phyloP scores from a whole-genome alignment of 2,113 vertebrate genomes.

The Oophaga pumilio region DNA sequence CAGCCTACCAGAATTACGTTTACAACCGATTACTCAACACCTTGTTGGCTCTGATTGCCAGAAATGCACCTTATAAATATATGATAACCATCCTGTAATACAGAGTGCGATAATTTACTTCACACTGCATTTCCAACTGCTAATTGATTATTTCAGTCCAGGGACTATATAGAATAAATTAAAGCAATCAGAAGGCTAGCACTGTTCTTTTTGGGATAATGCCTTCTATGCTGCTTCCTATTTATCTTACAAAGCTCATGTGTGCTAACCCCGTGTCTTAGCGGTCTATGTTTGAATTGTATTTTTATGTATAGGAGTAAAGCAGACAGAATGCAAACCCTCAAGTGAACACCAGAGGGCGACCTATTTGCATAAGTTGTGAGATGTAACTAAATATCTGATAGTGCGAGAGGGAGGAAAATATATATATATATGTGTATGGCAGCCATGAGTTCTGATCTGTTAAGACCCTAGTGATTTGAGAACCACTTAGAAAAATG shows the following conservation, averaged over 20 bases:
- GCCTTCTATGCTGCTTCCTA: slow-evolving; percentile 61
- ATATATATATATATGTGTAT: too few species aligned
- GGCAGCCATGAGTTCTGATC: slow-evolving; percentile 4
- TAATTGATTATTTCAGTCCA: slow-evolving; percentile 74
- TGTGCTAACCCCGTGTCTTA: slow-evolving; percentile 32
- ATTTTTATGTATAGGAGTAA: not conserved
- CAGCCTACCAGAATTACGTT: slow-evolving; percentile 64
- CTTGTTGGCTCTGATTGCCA: slow-evolving; percentile 73
- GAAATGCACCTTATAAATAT: slow-evolving; percentile 75
- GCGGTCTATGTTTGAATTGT: slow-evolving; percentile 33
- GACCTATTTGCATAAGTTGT: slow-evolving; percentile 63
- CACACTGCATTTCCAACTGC: slow-evolving; percentile 74
- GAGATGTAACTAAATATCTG: not conserved
- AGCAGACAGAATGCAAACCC: slow-evolving; percentile 56
- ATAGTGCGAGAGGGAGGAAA: slow-evolving; percentile 6
- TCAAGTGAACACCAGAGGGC: slow-evolving; percentile 68
- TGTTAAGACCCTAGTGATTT: slow-evolving; percentile 18
- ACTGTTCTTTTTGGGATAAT: slow-evolving; percentile 66
- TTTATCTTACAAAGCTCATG: slow-evolving; percentile 55
- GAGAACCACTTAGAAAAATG: slow-evolving; percentile 43
- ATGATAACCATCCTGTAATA: slow-evolving; percentile 75
- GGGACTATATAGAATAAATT: slow-evolving; percentile 68
- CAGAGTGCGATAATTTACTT: slow-evolving; percentile 75
- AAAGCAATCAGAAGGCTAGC: slow-evolving; percentile 67
- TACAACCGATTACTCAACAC: slow-evolving; percentile 73